Base-by-base conservation (phyloP, 2,113 vertebrate genomes). In the Protobothrops mucrosquamatus region DNA sequence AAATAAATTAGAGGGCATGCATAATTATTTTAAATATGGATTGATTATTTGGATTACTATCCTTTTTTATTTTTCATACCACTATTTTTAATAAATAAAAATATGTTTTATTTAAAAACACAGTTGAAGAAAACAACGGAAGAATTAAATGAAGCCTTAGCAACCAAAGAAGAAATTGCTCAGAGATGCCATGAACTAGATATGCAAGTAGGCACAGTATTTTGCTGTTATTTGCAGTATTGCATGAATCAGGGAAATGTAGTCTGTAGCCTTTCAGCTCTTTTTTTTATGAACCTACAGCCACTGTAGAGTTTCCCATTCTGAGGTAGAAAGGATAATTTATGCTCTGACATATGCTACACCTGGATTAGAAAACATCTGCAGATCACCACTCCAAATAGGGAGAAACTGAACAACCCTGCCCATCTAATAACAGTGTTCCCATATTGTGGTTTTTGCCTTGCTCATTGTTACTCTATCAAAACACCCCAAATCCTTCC, bases 111-210 rank as follows among this genome's bases (percentile, higher is more conserved):
- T 95, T 94, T 87, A 26, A 94, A 95, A 29, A 85, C 15, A 48
- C 96, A 99, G 99, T 97, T 99, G 93, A 99, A 99, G 98, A 99
- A 99, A 97, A 98, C 99, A 0, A 98, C 97, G 11, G 99, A 99
- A 96, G 99, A 99, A 94, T 96, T 99, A 89, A 99, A 98, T 91
- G 99, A 99, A 93, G 99, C 99, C 93, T 97, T 99, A 94, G 97
- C 98, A 90, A 98, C 98, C 92, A 99, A 99, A 97, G 99, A 99
- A 94, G 99, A 99, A 97, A 99, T 99, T 89, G 98, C 99, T 86
- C 99, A 99, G 96, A 97, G 99, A 92, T 99, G 99, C 96, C 99
- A 99, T 51, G 99, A 99, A 95, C 97, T 99, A 89, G 99, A 99
- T 96, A 99, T 99, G 99, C 99, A 99, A 98, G 99, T 99, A 95